Conservation (phyloP, 2,113 vertebrate genomes). For the Psittacula cyanocephala region DNA sequence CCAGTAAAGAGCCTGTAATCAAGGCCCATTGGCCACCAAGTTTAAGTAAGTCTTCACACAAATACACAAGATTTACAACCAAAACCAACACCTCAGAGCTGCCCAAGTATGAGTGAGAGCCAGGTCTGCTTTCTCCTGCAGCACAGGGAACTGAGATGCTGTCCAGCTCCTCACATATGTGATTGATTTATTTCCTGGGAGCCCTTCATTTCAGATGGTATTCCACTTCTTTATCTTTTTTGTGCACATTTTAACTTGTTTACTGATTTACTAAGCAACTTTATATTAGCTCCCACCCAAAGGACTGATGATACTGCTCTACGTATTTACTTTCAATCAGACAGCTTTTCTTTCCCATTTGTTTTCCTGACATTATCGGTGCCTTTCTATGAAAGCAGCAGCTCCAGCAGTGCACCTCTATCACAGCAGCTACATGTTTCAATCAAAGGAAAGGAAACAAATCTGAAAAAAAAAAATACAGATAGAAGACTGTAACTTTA, state of each 20-base stretch:
- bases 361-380: slow-evolving; percentile 70
- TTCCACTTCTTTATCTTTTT: slow-evolving; percentile 68
- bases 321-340: slow-evolving; percentile 73
- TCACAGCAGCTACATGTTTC: slow-evolving; percentile 47
- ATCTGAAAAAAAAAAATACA: slow-evolving; percentile 44
- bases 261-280: slow-evolving; percentile 72
- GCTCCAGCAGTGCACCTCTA: slow-evolving; percentile 41
- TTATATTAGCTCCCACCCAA: slow-evolving; percentile 66
- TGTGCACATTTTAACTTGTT: slow-evolving; percentile 71
- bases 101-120: neutral
- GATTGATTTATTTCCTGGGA: slow-evolving; percentile 58
- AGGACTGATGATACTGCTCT: slow-evolving; percentile 57
- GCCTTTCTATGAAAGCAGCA: slow-evolving; percentile 46
- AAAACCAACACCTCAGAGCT: slow-evolving; percentile 6
- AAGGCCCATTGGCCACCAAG: neutral
- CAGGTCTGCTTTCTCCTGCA: neutral
- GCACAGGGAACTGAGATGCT: slow-evolving; percentile 33
- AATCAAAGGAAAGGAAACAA: slow-evolving; percentile 50
- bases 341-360: slow-evolving; percentile 67
- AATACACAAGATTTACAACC: slow-evolving; percentile 15
- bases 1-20: neutral
- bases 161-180: slow-evolving; percentile 28
- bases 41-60: slow-evolving; percentile 19
- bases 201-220: slow-evolving; percentile 37
- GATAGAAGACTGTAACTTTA: slow-evolving; percentile 48